phyloP scores from a whole-genome alignment of 1,140 invertebrate genomes.

The Rhopalosiphum padi region DNA sequence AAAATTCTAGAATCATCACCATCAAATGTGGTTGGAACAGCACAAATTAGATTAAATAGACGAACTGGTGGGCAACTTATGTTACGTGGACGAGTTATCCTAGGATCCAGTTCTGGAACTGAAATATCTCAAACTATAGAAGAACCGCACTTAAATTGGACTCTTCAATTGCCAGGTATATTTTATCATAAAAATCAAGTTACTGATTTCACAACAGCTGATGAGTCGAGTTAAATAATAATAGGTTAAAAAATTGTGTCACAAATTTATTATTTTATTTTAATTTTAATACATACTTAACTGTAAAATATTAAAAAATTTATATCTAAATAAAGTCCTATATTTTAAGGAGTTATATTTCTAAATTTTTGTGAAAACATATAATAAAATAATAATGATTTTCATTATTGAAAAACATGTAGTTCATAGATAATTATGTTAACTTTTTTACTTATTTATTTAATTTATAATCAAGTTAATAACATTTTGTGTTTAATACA shows the following conservation, averaged over 20 bases:
- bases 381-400: neutral
- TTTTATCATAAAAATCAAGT: neutral
- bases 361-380: no score
- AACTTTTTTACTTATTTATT: neutral
- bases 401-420: neutral
- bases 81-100: neutral
- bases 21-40: slow-evolving; percentile 37
- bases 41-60: slow-evolving; percentile 47
- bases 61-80: slow-evolving; percentile 34
- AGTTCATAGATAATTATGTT: neutral
- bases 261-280: neutral
- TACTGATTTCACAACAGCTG: neutral
- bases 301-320: neutral
- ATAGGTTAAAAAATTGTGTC: neutral
- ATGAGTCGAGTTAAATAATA: neutral
- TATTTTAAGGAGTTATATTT: neutral
- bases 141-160: slow-evolving; percentile 56
- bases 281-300: neutral
- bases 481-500: neutral
- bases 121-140: neutral
- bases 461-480: neutral
- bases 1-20: neutral
- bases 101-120: slow-evolving; percentile 32
- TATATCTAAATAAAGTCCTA: neutral
- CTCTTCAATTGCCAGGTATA: slow-evolving; percentile 57